Base-by-base conservation (phyloP, 53 echinoderm and acorn worm genomes). In the Glandiceps talaboti region DNA sequence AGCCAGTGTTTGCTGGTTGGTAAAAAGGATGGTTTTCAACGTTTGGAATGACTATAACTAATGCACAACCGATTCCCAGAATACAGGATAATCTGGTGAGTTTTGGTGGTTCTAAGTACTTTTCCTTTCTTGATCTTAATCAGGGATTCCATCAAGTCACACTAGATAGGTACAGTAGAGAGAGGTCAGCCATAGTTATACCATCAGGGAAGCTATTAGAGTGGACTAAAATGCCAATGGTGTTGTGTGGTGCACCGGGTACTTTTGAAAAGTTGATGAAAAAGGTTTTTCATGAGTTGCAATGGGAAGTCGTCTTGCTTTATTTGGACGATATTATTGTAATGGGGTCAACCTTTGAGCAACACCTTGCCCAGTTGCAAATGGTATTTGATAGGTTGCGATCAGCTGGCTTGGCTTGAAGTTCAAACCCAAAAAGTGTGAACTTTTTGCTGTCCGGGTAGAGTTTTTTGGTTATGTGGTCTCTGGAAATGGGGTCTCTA, bases 191-290 rank as follows among this genome's bases (percentile, higher is more conserved):
- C 10, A 27, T 75, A 27, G 76, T 75, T 14, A 28, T 26, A 6
- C 27, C 27, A 14, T n/a, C 27, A 6, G 76, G 76, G 1, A 45
- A 45, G 20, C 27, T 75, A n/a, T 75, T 27, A 27, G 27, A n/a
- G 10, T 75, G 76, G 76, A 75, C 27, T n/a, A 28, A 1, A 75
- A 75, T 75, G 76, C 27, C 76, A 26, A 10, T 32, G 29, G 1
- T 27, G 32, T 26, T 30, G 82, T 31, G 31, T 30, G 30, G 31
- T 28, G 81, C 78, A 12, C 84, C 84, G 27, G 77, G 33, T 0
- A 83, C 83, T 0, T 83, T 85, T 74, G 80, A 80, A 27, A 81
- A 81, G 27, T 75, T 81, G 31, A 85, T 85, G 85, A 76, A 85
- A 30, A 74, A 29, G 27, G 81, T 85, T 30, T 29, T 81, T 30